Evolutionary conservation across 1,140 invertebrate species (phyloP), one percentile per base, ranked within the genome.

Genomic region (Papilio polyxenes): DNA sequence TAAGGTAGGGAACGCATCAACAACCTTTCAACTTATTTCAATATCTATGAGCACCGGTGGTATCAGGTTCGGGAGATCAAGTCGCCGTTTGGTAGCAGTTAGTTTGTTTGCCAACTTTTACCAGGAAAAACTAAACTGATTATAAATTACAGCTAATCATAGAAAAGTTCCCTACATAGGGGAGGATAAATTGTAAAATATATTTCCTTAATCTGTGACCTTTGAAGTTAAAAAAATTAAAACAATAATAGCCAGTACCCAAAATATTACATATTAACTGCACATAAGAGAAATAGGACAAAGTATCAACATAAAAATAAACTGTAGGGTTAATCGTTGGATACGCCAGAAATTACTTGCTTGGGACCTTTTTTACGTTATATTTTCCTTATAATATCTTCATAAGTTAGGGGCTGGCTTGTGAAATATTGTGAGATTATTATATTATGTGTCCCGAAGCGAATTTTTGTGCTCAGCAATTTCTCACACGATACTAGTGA

Each of bases 311-410:
- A 75, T 75, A 49, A 75, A 75, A 75, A 75, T 69, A 69, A 37
- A 69, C 13, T 69, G 65, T 72, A 37, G 65, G 74, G 74, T 77
- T 77, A 77, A 77, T 77, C 75, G 75, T 51, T 53, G 75, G 75
- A 51, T 77, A 77, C 13, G 75, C 75, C 44, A 51, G 75, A 77
- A 77, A 77, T 53, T 51, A 77, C 75, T 77, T 53, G 75, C 48
- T 31, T 51, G 75, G 48, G 75, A 77, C 75, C 44, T 51, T 77
- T 56, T 77, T 77, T 77, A 77, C 20, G 75, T 23, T 53, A 49
- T 56, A 77, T 77, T 77, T 77, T 77, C 75, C 44, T 77, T 56
- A 77, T 75, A 75, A 75, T 77, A 77, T 77, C 75, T 77, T 77
- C 75, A 77, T 77, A 77, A 77, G 20, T n/a, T 53, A 56, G 48